Base-by-base conservation (phyloP, 1,140 invertebrate species). In the Ips nitidus region DNA sequence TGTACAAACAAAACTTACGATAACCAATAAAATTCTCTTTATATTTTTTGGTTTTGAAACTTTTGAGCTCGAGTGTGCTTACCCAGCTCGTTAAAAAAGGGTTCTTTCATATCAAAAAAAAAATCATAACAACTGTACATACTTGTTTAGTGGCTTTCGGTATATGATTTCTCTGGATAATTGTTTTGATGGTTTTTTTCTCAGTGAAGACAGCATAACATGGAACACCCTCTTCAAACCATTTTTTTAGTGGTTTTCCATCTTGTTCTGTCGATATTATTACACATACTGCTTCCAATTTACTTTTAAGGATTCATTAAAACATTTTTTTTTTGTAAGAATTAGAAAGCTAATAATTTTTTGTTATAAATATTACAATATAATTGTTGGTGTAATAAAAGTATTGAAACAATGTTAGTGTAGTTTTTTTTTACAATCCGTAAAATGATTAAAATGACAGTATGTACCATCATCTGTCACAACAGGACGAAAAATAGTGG, bases 311-410 rank as follows among this genome's bases (percentile, higher is more conserved):
- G 70, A 71, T 75, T 72, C 72, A 76, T 77, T 76, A 75, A 74
- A 76, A 74, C 55, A 65, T 56, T 65, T 65, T 65, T 56, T 8
- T 69, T 75, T 78, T 77, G 74, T 78, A 77, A 76, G 75, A 77
- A 76, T 76, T 79, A 77, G 72, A 65, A 72, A 38, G 60, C 72
- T 79, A 75, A 78, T 74, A 75, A 76, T 76, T 78, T 63, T 77
- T 79, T 79, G 77, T 79, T 77, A 75, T 78, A 77, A 75, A 78
- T 78, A 77, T 79, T 80, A 80, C 78, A 76, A 79, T 77, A 79
- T 79, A 77, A 80, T 80, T 80, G 79, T 80, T 80, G 79, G 79
- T 80, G 79, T 80, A 80, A 80, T 80, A 80, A 80, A 80, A 79
- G 63, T 64, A 74, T 70, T 72, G 63, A 72, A 72, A 70, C 68